These are phyloP conservation scores for Eupleurogrammus muticus DNA, from an alignment of 2,797 vertebrate genomes.

Conservation along the genomic window DNA sequence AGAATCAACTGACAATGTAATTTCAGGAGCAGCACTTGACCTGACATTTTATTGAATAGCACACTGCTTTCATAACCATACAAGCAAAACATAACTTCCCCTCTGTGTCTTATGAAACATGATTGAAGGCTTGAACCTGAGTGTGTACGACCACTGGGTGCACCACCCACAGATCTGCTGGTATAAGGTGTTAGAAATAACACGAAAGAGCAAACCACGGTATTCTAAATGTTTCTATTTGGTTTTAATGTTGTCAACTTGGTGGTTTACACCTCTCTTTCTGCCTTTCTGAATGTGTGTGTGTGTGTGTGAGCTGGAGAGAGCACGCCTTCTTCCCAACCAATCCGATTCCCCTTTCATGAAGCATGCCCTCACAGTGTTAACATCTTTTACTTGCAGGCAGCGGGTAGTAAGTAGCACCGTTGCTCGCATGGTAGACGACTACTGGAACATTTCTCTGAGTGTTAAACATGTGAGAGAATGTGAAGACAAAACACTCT, in stretches of 20 bases:
- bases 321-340: neutral
- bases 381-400: too few relatives aligned
- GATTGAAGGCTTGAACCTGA: neutral
- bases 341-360: slow-evolving; percentile 9
- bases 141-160: neutral
- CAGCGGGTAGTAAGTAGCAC: too few relatives aligned
- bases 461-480: too few relatives aligned
- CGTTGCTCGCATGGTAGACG: too few relatives aligned
- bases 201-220: neutral
- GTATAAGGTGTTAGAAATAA: too few relatives aligned
- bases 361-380: neutral
- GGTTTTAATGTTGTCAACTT: neutral
- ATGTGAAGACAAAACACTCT: too few relatives aligned
- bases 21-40: neutral
- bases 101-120: neutral
- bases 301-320: neutral
- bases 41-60: neutral
- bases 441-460: too few relatives aligned
- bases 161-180: slow-evolving; percentile 2
- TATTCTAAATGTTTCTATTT: neutral
- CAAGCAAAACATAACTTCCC: neutral
- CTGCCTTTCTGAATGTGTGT: neutral
- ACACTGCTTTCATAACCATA: neutral
- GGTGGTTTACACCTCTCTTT: neutral
- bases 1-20: neutral